Conservation (phyloP, 2,113 vertebrate genomes). For the Rhinogobius similis region DNA sequence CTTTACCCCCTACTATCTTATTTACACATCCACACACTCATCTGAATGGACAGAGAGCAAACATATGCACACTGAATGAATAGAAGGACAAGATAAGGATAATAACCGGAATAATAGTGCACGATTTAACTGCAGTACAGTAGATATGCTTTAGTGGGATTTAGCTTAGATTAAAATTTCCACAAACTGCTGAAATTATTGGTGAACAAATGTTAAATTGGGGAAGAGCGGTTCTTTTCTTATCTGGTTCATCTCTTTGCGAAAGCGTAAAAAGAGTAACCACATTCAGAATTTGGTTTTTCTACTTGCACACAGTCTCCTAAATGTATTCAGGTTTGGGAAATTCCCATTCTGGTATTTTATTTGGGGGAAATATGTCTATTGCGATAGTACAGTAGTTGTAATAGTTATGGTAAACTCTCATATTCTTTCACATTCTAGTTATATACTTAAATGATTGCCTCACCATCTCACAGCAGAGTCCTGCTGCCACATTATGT, state of each 20-base stretch:
- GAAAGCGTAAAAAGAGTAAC: not conserved
- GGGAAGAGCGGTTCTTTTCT: not conserved
- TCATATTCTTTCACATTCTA: too few relatives aligned
- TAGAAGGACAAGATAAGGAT: conserved; percentile 5
- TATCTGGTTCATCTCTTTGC: not conserved
- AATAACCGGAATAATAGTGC: conserved; percentile 3
- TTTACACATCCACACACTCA: conserved; percentile 40
- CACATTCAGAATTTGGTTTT: not conserved
- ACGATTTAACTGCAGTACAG: not conserved
- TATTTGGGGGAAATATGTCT: not conserved
- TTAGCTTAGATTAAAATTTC: not conserved
- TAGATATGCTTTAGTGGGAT: not conserved
- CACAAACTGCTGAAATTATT: not conserved
- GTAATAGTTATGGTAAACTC: not conserved
- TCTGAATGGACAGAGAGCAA: conserved; percentile 37
- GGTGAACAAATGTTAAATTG: not conserved
- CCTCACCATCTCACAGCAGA: not conserved
- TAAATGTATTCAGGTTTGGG: too few relatives aligned
- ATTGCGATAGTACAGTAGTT: not conserved
- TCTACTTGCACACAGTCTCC: not conserved
- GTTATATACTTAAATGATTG: too few relatives aligned
- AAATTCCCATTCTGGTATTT: too few relatives aligned
- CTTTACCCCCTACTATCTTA: conserved; percentile 47
- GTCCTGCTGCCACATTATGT: too few relatives aligned
- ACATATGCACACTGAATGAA: conserved; percentile 21